These are phyloP conservation scores for Danio jaintianensis DNA, from an alignment of 2,797 vertebrate genomes.

Conservation along the genomic window DNA sequence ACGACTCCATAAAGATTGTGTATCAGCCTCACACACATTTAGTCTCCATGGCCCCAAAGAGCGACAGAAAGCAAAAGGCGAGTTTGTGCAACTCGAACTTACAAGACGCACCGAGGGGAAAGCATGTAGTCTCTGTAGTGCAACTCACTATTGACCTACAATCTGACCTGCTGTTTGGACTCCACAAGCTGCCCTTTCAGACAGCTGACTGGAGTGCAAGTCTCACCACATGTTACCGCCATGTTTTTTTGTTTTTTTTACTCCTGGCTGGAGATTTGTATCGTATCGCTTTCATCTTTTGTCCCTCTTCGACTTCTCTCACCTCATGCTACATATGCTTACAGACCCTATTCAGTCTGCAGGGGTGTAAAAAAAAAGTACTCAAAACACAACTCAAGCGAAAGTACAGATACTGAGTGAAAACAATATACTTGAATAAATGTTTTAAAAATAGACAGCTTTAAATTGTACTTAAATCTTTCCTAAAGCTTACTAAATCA, in stretches of 20 bases:
- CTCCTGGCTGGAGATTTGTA: constrained; percentile 63
- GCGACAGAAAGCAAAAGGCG: constrained; percentile 49
- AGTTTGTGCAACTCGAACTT: constrained; percentile 9
- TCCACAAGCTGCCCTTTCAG: constrained; percentile 46
- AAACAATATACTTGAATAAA: too few species aligned
- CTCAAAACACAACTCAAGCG: too few species aligned
- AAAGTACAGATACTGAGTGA: too few species aligned
- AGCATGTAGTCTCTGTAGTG: constrained; percentile 21
- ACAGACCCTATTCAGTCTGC: too few species aligned
- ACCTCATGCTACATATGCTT: constrained; percentile 25
- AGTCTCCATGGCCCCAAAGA: constrained; percentile 62
- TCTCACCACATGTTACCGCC: constrained; percentile 46
- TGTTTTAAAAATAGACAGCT: too few species aligned
- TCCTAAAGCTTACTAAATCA: too few species aligned
- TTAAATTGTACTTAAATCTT: too few species aligned
- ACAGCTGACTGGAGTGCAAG: constrained; percentile 1
- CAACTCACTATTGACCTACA: constrained; percentile 47
- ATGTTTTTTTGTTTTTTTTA: constrained; percentile 52
- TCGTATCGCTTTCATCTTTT: constrained; percentile 55
- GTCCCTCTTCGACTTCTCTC: constrained; percentile 52
- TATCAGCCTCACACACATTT: constrained; percentile 59
- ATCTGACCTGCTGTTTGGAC: constrained; percentile 66
- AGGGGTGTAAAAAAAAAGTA: too few species aligned
- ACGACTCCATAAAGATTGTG: background rate
- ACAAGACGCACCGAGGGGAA: constrained; percentile 37